These are phyloP conservation scores for Puffinus mauretanicus DNA, from an alignment of 2,113 vertebrate species.

Conservation along the genomic window DNA sequence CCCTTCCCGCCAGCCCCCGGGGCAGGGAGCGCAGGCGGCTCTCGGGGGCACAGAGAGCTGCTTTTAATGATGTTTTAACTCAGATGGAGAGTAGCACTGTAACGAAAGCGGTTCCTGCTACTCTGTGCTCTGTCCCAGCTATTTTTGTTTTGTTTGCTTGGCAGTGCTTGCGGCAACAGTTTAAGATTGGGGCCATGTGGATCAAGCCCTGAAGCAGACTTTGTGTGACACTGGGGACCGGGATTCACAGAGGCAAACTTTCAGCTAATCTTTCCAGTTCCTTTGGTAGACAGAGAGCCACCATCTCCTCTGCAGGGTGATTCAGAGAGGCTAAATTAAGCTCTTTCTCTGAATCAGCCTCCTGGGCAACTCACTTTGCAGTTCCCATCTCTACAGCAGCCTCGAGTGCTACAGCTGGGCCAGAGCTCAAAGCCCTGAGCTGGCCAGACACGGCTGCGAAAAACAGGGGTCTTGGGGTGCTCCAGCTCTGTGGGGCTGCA, in stretches of 20 bases:
- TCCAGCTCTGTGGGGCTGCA: accelerated
- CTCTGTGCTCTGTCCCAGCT: neutral
- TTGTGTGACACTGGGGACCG: neutral
- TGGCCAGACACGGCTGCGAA: accelerated
- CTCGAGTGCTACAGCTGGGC: neutral
- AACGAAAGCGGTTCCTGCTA: neutral
- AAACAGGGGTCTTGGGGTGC: neutral
- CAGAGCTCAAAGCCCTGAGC: neutral
- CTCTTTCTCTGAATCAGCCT: neutral
- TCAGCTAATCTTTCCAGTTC: neutral
- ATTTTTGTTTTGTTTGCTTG: neutral
- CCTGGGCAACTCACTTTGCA: neutral
- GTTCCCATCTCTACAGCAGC: neutral
- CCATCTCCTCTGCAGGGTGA: slow-evolving; percentile 3
- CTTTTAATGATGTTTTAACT: neutral
- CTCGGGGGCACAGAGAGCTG: accelerated
- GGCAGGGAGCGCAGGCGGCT: accelerated
- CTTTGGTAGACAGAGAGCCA: neutral
- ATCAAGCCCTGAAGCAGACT: neutral
- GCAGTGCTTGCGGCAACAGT: neutral
- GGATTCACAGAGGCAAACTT: neutral
- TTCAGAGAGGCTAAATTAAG: slow-evolving; percentile 44
- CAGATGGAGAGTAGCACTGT: too few relatives aligned
- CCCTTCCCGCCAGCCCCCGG: neutral
- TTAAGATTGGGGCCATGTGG: neutral